Base-by-base conservation (phyloP, 2,797 vertebrate genomes). In the Aldrovandia affinis region DNA sequence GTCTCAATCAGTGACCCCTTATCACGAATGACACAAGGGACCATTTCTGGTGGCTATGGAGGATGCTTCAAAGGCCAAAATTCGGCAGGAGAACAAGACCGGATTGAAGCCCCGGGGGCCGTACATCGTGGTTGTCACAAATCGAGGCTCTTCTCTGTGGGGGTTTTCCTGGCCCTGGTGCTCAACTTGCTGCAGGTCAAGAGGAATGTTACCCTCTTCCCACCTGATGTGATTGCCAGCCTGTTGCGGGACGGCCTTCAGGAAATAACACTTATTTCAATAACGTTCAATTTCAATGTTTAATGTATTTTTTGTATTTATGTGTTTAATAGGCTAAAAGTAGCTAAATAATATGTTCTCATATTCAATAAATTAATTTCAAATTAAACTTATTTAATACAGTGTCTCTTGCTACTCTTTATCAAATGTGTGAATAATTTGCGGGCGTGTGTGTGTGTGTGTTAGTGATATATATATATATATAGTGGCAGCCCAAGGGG, bases 151-250 rank as follows among this genome's bases (percentile, higher is more conserved):
- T 99, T 99, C 91, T 96, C 95, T 15, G 97, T 98, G 88, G 98
- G 98, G 0, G 97, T 98, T 30, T 97, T 98, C 89, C 93, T 98
- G 86, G 96, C 98, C 0, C 93, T 99, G 89, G 97, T 99, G 86
- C 95, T 99, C 85, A 98, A 99, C 91, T 92, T 99, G 83, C 96
- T 99, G 87, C 98, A 98, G 94, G 97, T 99, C 86, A 97, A 99
- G 94, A 96, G 98, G 68, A 98, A 98, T 0, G 96, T 99, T 90
- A 99, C 98, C 0, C 96, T 99, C 39, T 99, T 99, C 84, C 98
- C 98, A 81, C 97, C 98, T 0, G 98, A 98, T 1, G 97, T 98
- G 90, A 96, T 98, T 88, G 97, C 97, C 88, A 98, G 97, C 90
- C 0, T 97, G 97, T 93, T 99, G 97, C 90, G 98, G 98, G 73